Conservation (phyloP, 1,140 invertebrate species). For the Saxidomus purpurata region DNA sequence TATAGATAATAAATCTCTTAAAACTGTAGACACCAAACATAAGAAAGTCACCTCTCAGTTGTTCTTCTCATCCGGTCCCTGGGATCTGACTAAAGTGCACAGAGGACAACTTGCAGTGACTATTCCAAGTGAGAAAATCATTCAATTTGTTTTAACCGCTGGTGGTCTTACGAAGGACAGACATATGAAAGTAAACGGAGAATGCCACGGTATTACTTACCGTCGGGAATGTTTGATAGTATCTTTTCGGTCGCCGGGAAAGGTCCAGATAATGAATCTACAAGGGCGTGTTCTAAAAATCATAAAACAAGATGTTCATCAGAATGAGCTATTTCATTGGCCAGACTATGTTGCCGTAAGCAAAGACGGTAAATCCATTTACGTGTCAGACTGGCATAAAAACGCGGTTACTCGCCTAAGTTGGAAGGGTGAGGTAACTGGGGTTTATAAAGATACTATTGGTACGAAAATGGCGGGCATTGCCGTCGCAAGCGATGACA, state of each 20-base stretch:
- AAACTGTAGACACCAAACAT: neutral
- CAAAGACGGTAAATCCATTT: neutral
- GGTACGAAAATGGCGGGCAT: constrained; percentile 24
- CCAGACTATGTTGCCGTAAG: constrained; percentile 26
- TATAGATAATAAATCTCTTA: constrained; percentile 24
- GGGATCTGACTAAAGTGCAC: constrained; percentile 3
- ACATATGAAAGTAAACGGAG: constrained; percentile 13
- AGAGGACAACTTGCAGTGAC: constrained; percentile 28
- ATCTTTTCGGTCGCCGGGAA: constrained; percentile 20
- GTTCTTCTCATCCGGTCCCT: neutral
- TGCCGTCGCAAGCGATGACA: constrained; percentile 2
- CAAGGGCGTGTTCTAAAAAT: constrained; percentile 17
- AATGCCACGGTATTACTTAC: constrained; percentile 28
- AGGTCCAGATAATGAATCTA: constrained; percentile 22
- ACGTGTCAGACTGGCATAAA: constrained; percentile 43
- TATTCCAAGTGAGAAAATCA: constrained; percentile 18
- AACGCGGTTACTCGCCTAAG: constrained; percentile 36
- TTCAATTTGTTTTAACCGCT: constrained; percentile 12
- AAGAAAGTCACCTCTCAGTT: constrained; percentile 21
- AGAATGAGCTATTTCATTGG: constrained; percentile 19
- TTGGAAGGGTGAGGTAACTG: constrained; percentile 36
- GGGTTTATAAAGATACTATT: neutral
- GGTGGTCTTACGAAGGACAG: neutral
- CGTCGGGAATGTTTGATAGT: constrained; percentile 11
- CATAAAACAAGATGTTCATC: neutral